Percentiles rank a stretch among this genome's conserved stretches.
Evolutionary conservation across 1,140 invertebrate species (phyloP).

Genomic region (Euwallacea similis): DNA sequence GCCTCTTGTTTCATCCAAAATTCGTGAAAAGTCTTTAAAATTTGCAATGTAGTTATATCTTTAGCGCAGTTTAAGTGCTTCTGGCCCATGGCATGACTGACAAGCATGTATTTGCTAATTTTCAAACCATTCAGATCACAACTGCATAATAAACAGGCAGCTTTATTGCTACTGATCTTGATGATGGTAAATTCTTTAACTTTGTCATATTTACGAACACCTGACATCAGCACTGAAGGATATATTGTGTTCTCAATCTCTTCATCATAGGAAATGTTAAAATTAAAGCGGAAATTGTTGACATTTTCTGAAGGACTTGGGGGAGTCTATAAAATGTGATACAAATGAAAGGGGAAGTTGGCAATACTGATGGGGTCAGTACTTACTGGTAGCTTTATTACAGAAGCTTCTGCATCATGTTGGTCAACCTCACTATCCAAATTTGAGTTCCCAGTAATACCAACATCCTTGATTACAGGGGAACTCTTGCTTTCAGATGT

Average conservation of each 20-base stretch:
- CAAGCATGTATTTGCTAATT: conserved; percentile 25
- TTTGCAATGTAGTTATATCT: conserved; percentile 7
- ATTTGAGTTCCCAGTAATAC: conserved; percentile 10
- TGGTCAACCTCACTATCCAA: conserved; percentile 35
- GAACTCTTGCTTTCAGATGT: conserved; percentile 12
- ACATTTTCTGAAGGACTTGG: conserved; percentile 13
- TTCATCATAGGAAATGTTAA: conserved; percentile 28
- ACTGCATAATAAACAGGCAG: conserved; percentile 40
- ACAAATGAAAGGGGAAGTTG: not conserved
- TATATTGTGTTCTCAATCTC: conserved; percentile 33
- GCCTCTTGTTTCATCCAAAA: conserved; percentile 39
- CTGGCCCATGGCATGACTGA: conserved; percentile 40
- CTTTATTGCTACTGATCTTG: conserved; percentile 30
- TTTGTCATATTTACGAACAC: conserved; percentile 32
- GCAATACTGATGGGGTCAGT: not conserved
- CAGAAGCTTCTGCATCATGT: conserved; percentile 13
- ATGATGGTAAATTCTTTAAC: conserved; percentile 39
- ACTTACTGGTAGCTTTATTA: not conserved
- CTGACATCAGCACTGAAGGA: conserved; percentile 26
- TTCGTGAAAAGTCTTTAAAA: conserved; percentile 39
- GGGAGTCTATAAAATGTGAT: not conserved
- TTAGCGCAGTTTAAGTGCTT: conserved; percentile 36
- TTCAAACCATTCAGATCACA: conserved; percentile 34
- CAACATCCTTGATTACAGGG: not conserved
- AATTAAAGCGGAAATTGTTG: conserved; percentile 40